Percentiles rank a stretch among this genome's conserved stretches.
These are phyloP conservation scores for Muraenolepis orangiensis DNA, from an alignment of 2,797 vertebrate genomes.

Conservation along the genomic window DNA sequence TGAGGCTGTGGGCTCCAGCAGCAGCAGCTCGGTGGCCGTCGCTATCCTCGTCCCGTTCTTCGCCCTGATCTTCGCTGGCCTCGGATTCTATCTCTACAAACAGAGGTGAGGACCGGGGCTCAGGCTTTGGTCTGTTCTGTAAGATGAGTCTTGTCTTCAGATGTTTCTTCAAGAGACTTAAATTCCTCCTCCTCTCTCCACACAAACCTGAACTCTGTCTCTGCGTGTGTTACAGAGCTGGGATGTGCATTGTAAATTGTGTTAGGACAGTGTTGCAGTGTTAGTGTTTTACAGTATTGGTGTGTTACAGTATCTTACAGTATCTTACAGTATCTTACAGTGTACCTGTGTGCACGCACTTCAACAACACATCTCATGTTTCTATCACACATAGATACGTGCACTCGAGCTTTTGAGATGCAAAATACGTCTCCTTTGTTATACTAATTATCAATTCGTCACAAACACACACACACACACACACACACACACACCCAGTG, in stretches of 20 bases:
- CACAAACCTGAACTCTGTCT: too few species aligned
- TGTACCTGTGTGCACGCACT: background rate
- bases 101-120: slow-evolving; percentile 78
- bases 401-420: background rate
- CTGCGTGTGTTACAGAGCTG: too few species aligned
- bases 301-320: too few species aligned
- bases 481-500: slow-evolving; percentile 43
- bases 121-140: background rate
- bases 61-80: slow-evolving; percentile 97
- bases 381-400: background rate
- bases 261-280: too few species aligned
- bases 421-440: background rate
- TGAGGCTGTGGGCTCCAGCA: slow-evolving; percentile 84
- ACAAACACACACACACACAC: slow-evolving; percentile 37
- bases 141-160: too few species aligned
- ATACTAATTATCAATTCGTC: slow-evolving; percentile 1
- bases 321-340: too few species aligned
- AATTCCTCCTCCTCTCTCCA: too few species aligned
- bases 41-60: slow-evolving; percentile 99
- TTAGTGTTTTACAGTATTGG: too few species aligned
- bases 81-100: slow-evolving; percentile 98
- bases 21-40: slow-evolving; percentile 95
- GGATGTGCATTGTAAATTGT: too few species aligned
- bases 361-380: background rate
- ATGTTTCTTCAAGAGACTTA: too few species aligned